These are phyloP conservation scores for Lycia hirtaria DNA, from an alignment of 2,888 invertebrate species.

Conservation along the genomic window DNA sequence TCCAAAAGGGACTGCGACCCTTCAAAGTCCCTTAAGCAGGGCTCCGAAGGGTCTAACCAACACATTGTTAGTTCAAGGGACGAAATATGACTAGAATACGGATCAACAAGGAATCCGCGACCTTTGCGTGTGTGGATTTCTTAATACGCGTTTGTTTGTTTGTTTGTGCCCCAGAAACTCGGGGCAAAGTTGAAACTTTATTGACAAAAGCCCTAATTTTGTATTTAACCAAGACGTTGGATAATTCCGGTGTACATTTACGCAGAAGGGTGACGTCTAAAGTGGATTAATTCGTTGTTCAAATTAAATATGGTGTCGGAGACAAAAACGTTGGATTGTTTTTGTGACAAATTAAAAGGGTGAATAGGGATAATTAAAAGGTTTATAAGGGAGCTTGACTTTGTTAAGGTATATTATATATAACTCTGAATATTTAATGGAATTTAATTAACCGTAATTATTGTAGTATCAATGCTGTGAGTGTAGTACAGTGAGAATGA, in stretches of 20 bases:
- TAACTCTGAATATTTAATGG: no score
- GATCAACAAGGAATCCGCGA: slow-evolving; percentile 42
- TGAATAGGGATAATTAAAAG: slow-evolving; percentile 4
- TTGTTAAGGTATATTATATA: not conserved
- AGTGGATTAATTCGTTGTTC: slow-evolving; percentile 28
- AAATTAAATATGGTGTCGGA: slow-evolving; percentile 25
- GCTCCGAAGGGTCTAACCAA: slow-evolving; percentile 54
- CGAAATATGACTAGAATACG: slow-evolving; percentile 54
- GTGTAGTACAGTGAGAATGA: no score
- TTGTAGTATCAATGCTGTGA: no score
- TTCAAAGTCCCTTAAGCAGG: slow-evolving; percentile 48
- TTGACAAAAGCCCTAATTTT: slow-evolving; percentile 41
- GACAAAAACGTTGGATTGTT: slow-evolving; percentile 14
- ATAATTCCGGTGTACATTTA: slow-evolving; percentile 32
- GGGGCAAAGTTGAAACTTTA: slow-evolving; percentile 38
- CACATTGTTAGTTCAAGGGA: slow-evolving; percentile 50
- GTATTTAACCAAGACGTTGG: slow-evolving; percentile 39
- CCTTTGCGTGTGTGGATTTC: slow-evolving; percentile 47
- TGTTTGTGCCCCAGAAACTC: slow-evolving; percentile 30
- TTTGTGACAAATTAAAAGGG: slow-evolving; percentile 9
- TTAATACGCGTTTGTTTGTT: slow-evolving; percentile 45
- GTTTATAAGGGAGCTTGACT: not conserved
- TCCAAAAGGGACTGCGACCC: slow-evolving; percentile 38
- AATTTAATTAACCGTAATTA: no score
- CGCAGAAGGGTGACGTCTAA: slow-evolving; percentile 23